These are phyloP conservation scores for Pachypanchax playfairii DNA, from an alignment of 2,113 vertebrate species.

Conservation along the genomic window DNA sequence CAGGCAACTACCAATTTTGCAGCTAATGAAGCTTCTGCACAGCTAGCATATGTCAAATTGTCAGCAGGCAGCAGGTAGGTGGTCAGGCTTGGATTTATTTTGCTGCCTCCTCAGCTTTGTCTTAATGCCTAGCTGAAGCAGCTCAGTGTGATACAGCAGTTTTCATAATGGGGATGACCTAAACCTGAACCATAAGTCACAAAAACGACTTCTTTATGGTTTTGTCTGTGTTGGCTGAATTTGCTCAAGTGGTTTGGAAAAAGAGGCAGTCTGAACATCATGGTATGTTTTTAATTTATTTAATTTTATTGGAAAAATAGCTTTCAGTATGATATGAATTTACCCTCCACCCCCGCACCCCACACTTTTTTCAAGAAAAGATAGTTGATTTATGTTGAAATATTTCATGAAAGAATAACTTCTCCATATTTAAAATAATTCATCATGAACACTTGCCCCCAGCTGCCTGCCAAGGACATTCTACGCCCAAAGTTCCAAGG, in stretches of 20 bases:
- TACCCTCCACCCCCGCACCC: too few relatives aligned
- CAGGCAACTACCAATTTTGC: conserved; percentile 46
- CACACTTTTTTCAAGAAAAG: neutral
- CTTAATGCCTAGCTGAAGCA: conserved; percentile 20
- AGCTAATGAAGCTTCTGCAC: conserved; percentile 54
- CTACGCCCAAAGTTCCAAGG: conserved; percentile 36
- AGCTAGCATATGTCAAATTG: conserved; percentile 26
- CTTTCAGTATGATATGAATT: too few relatives aligned
- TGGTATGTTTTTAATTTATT: too few relatives aligned
- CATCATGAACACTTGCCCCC: conserved; percentile 4
- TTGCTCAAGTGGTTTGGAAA: neutral
- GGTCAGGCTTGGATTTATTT: conserved; percentile 29
- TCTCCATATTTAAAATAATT: conserved; percentile 7
- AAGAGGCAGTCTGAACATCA: too few relatives aligned
- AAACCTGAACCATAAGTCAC: conserved; percentile 23
- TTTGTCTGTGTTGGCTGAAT: too few relatives aligned
- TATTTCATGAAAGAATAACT: neutral
- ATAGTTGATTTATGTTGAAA: neutral
- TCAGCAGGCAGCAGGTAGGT: conserved; percentile 30
- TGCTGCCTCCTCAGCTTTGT: conserved; percentile 5
- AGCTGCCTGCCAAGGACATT: conserved; percentile 14
- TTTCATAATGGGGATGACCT: conserved; percentile 22
- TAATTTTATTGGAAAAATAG: too few relatives aligned
- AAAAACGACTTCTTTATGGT: neutral
- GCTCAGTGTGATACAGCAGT: conserved; percentile 29